phyloP scores from a whole-genome alignment of 2,113 vertebrate species.

The Rhodinocichla rosea region DNA sequence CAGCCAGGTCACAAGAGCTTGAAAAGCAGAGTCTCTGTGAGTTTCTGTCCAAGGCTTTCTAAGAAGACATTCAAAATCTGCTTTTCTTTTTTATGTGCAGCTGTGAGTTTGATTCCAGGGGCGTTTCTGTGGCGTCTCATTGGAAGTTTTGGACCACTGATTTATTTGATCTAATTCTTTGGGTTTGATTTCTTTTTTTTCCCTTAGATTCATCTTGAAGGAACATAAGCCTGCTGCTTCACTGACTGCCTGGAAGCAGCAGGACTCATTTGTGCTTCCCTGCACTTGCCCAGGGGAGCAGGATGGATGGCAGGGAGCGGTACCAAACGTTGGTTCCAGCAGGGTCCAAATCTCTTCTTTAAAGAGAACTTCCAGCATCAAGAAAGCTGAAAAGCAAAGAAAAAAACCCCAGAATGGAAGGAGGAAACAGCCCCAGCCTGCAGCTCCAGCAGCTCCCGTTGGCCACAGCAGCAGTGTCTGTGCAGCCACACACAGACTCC shows the following conservation, averaged over 20 bases:
- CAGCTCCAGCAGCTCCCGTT: constrained; percentile 63
- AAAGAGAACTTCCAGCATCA: background rate
- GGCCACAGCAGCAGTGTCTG: constrained; percentile 36
- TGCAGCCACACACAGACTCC: constrained; percentile 50
- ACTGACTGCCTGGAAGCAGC: background rate
- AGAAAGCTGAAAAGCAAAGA: background rate
- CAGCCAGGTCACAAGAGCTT: background rate
- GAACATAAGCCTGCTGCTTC: background rate
- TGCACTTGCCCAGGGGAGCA: background rate
- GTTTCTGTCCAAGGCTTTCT: background rate
- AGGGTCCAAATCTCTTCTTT: background rate
- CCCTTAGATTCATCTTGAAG: background rate
- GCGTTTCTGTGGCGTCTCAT: background rate
- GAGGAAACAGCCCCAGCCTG: constrained; percentile 13
- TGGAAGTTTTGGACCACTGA: background rate
- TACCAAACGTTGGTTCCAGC: background rate
- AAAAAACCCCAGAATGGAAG: constrained; percentile 59
- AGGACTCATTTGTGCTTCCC: background rate
- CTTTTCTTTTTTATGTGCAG: background rate
- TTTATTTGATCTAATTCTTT: background rate
- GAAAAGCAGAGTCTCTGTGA: background rate
- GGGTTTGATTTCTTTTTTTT: background rate
- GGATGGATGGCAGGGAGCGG: constrained; percentile 24
- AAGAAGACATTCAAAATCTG: background rate
- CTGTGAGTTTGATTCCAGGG: background rate